A percentile compares a stretch with the other conserved stretches of the same genome.
Evolutionary conservation across 2,888 invertebrate genomes (phyloP).

Genomic region (Caenorhabditis drosophilae): DNA sequence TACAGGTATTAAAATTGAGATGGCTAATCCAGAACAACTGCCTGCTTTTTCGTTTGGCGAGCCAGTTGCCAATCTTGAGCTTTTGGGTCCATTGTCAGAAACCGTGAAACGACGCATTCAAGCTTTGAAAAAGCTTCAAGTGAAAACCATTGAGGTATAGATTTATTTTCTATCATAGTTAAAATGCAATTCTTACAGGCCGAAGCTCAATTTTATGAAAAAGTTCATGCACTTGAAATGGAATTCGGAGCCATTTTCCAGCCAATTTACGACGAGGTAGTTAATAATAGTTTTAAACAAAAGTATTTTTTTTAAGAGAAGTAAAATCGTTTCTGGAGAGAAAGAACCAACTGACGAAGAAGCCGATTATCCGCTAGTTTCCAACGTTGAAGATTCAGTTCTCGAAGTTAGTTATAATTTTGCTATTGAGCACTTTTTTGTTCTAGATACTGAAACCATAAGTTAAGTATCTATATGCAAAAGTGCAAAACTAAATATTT

Average conservation of each 20-base stretch:
- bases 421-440: background rate
- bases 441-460: too few species aligned
- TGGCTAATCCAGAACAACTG: background rate
- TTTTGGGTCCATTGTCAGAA: conserved; percentile 13
- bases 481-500: conserved; percentile 11
- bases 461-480: background rate
- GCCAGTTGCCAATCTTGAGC: conserved; percentile 27
- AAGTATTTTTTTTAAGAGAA: conserved; percentile 69
- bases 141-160: conserved; percentile 42
- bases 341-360: conserved; percentile 90
- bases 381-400: conserved; percentile 44
- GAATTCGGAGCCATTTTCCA: conserved; percentile 83
- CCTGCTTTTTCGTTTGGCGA: background rate
- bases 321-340: conserved; percentile 74
- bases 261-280: conserved; percentile 81
- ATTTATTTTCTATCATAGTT: background rate
- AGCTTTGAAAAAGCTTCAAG: conserved; percentile 65
- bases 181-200: conserved; percentile 74
- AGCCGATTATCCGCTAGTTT: conserved; percentile 81
- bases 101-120: conserved; percentile 47
- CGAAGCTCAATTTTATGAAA: conserved; percentile 90
- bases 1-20: background rate
- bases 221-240: conserved; percentile 90
- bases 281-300: background rate
- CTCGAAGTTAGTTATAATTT: conserved; percentile 33